Conservation (phyloP, 2,888 invertebrate species). For the Trissolcus brochymenae region DNA sequence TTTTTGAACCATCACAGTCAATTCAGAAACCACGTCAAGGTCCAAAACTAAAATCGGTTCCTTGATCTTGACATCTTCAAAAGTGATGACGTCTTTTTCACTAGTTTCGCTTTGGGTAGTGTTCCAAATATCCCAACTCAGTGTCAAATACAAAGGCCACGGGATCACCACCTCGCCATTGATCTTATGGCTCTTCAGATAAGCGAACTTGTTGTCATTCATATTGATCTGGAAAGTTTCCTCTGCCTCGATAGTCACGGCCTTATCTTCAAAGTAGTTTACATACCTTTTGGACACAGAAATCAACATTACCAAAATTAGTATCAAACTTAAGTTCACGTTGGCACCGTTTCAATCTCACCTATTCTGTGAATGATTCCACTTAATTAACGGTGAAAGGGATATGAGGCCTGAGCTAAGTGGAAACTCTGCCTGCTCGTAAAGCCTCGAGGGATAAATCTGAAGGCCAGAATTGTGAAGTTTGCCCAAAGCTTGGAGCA, state of each 20-base stretch:
- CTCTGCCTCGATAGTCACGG: slow-evolving; percentile 60
- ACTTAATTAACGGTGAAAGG: slow-evolving; percentile 75
- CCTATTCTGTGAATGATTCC: slow-evolving; percentile 60
- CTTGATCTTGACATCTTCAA: slow-evolving; percentile 77
- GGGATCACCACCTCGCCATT: slow-evolving; percentile 81
- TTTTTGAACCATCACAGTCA: slow-evolving; percentile 70
- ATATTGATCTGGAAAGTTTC: slow-evolving; percentile 65
- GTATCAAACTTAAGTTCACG: background rate
- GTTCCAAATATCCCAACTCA: slow-evolving; percentile 78
- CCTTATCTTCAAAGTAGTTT: slow-evolving; percentile 69
- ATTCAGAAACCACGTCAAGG: slow-evolving; percentile 71
- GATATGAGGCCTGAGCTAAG: slow-evolving; percentile 79
- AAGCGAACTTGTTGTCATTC: slow-evolving; percentile 71
- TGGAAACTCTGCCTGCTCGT: slow-evolving; percentile 77
- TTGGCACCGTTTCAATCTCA: slow-evolving; percentile 13
- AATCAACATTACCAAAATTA: background rate
- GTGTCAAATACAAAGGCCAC: slow-evolving; percentile 79
- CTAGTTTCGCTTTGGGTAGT: slow-evolving; percentile 66
- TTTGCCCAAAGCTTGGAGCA: slow-evolving; percentile 77
- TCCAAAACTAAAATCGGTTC: slow-evolving; percentile 74
- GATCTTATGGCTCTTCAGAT: slow-evolving; percentile 78
- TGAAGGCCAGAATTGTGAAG: slow-evolving; percentile 78
- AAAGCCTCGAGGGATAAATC: slow-evolving; percentile 77
- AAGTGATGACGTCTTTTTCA: slow-evolving; percentile 60
- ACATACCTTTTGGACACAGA: slow-evolving; percentile 70